Base-by-base conservation (phyloP, 2,797 vertebrate species). In the Mycteria americana region DNA sequence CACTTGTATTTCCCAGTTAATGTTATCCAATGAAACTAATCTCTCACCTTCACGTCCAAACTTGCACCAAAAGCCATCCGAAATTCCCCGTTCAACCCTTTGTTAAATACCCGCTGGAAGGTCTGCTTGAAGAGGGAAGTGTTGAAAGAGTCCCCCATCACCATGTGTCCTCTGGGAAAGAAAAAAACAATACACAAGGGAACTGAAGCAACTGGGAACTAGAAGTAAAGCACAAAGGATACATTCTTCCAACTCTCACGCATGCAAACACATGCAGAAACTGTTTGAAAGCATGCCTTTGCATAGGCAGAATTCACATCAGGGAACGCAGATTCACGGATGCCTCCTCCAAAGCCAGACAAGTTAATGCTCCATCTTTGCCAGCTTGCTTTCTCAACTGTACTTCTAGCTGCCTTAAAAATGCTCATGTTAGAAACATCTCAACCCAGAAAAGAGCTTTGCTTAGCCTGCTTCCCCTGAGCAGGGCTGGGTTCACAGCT, bases 41-140 rank as follows among this genome's bases (percentile, higher is more conserved):
- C 35, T 53, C 89, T 80, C 97, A 99, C 99, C 99, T 99, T 99
- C 81, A 99, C 98, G 72, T 99, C 99, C 96, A 99, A 92, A 68
- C 98, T 98, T 24, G 98, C 99, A 88, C 99, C 99, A 86, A 99
- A 99, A 53, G 99, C 99, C 99, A 99, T 99, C 93, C 98, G 98
- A 97, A 99, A 99, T 85, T 99, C 98, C 69, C 99, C 99, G 1
- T 98, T 99, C 97, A 98, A 98, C 96, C 99, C 99, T 97, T 99
- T 99, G 96, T 97, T 99, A 80, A 99, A 99, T 70, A 99, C 99
- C 80, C 99, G 98, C 97, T 99, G 99, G 98, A 99, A 99, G 46
- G 99, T 99, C 98, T 99, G 99, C 97, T 99, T 99, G 98, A 99
- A 99, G 86, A 99, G 98, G 39, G 99, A 99, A 7, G 99, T 99